These are phyloP conservation scores for Oligia strigilis DNA, from an alignment of 2,888 invertebrate species.

Conservation along the genomic window DNA sequence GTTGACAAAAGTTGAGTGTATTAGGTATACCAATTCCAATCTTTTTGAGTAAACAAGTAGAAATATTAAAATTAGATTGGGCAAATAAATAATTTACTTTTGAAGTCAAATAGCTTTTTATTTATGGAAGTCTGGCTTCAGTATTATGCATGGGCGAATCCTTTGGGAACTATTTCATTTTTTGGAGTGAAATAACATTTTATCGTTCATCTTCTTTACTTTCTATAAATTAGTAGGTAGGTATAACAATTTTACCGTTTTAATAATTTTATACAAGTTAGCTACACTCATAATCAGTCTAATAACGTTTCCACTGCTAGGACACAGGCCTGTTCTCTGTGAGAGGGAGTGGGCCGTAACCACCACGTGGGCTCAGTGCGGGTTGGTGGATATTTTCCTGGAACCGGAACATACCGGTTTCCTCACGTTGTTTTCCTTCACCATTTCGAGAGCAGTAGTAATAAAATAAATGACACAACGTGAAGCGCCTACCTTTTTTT, in stretches of 20 bases:
- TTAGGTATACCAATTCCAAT: constrained; percentile 24
- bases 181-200: constrained; percentile 21
- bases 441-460: not conserved
- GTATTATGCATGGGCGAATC: constrained; percentile 6
- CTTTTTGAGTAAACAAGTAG: constrained; percentile 16
- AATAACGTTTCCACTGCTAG: not conserved
- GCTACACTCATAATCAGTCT: not conserved
- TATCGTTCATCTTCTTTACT: constrained; percentile 1
- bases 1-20: constrained; percentile 13
- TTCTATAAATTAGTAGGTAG: not conserved
- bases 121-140: constrained; percentile 18
- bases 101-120: constrained; percentile 34
- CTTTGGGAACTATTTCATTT: constrained; percentile 22
- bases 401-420: not conserved
- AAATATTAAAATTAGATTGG: constrained; percentile 31
- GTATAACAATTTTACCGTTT: not conserved
- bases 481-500: too few species aligned
- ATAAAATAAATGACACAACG: not conserved
- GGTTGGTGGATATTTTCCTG: too few species aligned
- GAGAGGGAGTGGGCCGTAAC: not conserved
- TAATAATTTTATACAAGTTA: not conserved
- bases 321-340: not conserved
- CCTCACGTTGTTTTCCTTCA: not conserved
- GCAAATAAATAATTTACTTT: constrained; percentile 25
- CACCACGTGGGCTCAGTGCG: not conserved